Evolutionary conservation across 2,888 invertebrate species (phyloP).

Genomic region (Acanthoscelides obtectus): DNA sequence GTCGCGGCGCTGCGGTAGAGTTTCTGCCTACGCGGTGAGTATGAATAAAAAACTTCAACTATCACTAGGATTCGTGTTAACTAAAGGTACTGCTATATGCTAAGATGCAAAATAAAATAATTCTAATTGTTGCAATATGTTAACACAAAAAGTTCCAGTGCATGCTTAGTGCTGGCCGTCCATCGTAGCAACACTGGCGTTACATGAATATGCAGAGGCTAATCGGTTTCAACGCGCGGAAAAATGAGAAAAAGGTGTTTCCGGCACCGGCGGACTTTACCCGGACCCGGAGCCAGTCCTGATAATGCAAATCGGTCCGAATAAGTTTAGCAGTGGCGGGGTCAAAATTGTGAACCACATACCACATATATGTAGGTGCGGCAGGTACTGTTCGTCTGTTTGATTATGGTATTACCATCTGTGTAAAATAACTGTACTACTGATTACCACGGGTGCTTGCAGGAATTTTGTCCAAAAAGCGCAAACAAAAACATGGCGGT

Average conservation of each 20-base stretch:
- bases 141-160: not conserved
- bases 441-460: too few relatives aligned
- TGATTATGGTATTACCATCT: too few relatives aligned
- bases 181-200: not conserved
- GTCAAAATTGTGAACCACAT: not conserved
- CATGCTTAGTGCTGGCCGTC: not conserved
- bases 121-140: not conserved
- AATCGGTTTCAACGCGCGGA: not conserved
- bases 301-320: constrained; percentile 20
- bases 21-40: too few relatives aligned
- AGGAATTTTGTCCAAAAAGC: too few relatives aligned
- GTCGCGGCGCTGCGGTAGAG: too few relatives aligned
- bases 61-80: not conserved
- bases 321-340: constrained; percentile 20
- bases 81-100: too few relatives aligned
- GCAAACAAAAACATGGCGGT: too few relatives aligned
- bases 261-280: not conserved
- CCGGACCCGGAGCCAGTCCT: not conserved
- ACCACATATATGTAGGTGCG: too few relatives aligned
- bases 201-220: not conserved
- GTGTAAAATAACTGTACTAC: too few relatives aligned
- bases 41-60: too few relatives aligned
- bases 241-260: not conserved
- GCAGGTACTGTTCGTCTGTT: too few relatives aligned
- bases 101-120: not conserved